phyloP scores from a whole-genome alignment of 1,140 invertebrate genomes.

The Eupristina koningsbergeri region DNA sequence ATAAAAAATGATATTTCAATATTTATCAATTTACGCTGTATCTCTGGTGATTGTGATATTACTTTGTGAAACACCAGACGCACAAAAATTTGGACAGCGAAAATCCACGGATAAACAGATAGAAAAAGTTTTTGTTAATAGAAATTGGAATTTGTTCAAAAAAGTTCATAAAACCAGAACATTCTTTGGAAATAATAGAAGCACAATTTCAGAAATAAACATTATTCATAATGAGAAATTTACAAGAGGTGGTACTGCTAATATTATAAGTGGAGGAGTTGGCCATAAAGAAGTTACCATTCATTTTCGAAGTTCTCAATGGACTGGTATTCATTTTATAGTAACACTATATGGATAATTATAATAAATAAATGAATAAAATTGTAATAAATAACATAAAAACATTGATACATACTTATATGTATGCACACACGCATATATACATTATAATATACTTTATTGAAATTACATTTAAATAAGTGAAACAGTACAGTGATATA shows the following conservation, averaged over 20 bases:
- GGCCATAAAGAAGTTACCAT: not conserved
- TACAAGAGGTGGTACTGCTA: not conserved
- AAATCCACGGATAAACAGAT: not conserved
- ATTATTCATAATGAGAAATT: not conserved
- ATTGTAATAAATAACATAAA: not conserved
- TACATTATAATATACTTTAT: too few species aligned
- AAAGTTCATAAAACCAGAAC: not conserved
- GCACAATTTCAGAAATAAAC: not conserved
- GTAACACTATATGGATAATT: not conserved
- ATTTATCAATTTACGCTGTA: not conserved
- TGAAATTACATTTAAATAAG: too few species aligned
- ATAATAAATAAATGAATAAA: not conserved
- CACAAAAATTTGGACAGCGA: not conserved
- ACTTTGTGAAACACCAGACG: not conserved
- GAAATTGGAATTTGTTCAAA: not conserved
- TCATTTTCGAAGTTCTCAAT: not conserved
- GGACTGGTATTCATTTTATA: not conserved
- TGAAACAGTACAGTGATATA: too few species aligned
- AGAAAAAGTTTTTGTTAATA: not conserved
- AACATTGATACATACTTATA: too few species aligned
- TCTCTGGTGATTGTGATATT: not conserved
- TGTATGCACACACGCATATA: too few species aligned
- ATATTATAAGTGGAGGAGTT: not conserved
- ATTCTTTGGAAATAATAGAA: not conserved
- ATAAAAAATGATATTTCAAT: not conserved